Evolutionary conservation across 2,113 vertebrate genomes (phyloP).

Genomic region (Falco punctatus): DNA sequence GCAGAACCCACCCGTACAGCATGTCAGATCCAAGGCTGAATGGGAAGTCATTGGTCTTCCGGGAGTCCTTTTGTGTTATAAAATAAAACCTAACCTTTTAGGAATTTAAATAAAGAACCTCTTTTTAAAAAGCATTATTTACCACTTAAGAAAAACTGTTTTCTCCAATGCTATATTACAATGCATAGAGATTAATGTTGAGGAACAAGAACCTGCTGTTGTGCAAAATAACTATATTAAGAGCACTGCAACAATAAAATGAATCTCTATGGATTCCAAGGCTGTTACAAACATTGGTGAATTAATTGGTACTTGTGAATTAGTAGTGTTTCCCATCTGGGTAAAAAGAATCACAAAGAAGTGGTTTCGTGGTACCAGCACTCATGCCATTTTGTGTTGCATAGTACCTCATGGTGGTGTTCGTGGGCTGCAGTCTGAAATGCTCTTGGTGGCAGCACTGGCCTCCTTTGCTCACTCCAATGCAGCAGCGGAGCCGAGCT

Average conservation of each 20-base stretch:
- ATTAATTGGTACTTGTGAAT: neutral
- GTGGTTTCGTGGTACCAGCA: neutral
- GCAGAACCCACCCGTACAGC: neutral
- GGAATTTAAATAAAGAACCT: neutral
- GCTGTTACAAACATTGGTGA: neutral
- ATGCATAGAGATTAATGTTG: neutral
- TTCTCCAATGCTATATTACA: neutral
- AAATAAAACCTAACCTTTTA: neutral
- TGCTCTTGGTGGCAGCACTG: neutral
- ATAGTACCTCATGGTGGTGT: fast-evolving
- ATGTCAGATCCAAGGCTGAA: neutral
- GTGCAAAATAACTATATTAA: neutral
- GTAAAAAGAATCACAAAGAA: neutral
- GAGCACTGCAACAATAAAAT: neutral
- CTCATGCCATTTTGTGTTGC: neutral
- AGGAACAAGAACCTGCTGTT: neutral
- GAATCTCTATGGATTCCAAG: neutral
- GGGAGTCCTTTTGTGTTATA: neutral
- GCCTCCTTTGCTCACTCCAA: neutral
- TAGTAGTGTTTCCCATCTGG: neutral
- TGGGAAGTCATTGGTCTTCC: neutral
- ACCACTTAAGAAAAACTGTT: neutral
- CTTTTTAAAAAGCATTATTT: neutral
- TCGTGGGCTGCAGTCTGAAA: neutral
- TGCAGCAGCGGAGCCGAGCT: neutral